These are phyloP conservation scores for Harmothoe impar DNA, from an alignment of 2,888 invertebrate genomes.

Conservation along the genomic window DNA sequence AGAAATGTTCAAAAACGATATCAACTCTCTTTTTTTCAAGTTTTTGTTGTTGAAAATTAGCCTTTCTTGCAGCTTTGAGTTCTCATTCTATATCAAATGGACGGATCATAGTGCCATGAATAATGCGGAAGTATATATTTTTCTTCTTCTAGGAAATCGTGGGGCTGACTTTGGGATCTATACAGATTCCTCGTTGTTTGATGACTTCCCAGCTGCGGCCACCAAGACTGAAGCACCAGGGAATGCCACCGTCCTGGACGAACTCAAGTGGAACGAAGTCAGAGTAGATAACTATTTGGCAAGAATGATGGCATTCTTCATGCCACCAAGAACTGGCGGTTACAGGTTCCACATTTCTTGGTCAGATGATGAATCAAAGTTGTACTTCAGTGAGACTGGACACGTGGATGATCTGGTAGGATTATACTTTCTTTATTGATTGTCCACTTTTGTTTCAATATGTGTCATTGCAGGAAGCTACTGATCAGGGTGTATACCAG, in stretches of 20 bases:
- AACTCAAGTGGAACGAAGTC: not conserved
- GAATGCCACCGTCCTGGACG: not conserved
- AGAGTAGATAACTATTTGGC: not conserved
- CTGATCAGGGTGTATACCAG: too few relatives aligned
- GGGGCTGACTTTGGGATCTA: conserved; percentile 73
- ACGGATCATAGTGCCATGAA: too few relatives aligned
- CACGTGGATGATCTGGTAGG: conserved; percentile 65
- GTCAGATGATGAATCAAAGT: conserved; percentile 73
- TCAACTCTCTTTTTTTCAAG: too few relatives aligned
- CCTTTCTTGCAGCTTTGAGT: too few relatives aligned
- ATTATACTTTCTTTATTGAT: too few relatives aligned
- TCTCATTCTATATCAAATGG: too few relatives aligned
- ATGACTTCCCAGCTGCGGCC: not conserved
- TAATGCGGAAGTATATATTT: too few relatives aligned
- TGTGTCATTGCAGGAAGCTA: too few relatives aligned
- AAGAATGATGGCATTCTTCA: conserved; percentile 70
- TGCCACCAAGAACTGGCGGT: conserved; percentile 73
- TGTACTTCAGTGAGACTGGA: conserved; percentile 72
- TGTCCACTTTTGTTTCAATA: too few relatives aligned
- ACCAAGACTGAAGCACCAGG: not conserved
- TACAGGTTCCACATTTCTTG: conserved; percentile 73
- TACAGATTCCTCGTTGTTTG: conserved; percentile 66
- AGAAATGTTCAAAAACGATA: too few relatives aligned
- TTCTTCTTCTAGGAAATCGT: conserved; percentile 70
- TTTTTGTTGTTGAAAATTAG: too few relatives aligned